These are phyloP conservation scores for Drosophila multiciliata DNA, from an alignment of 2,888 invertebrate genomes.

Conservation along the genomic window DNA sequence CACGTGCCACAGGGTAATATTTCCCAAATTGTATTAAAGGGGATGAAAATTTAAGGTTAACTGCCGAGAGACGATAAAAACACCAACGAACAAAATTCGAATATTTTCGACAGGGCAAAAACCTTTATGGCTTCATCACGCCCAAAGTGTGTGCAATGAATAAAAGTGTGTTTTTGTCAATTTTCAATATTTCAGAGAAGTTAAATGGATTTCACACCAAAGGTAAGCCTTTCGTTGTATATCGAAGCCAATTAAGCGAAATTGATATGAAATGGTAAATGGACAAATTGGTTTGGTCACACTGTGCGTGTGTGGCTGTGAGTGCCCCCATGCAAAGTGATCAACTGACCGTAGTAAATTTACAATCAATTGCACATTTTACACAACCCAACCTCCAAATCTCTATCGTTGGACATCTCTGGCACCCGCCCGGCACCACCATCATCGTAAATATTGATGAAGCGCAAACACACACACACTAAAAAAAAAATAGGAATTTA, in stretches of 20 bases:
- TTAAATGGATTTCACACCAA: conserved; percentile 2
- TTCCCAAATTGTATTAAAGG: conserved; percentile 21
- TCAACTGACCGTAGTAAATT: conserved; percentile 44
- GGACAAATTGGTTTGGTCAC: conserved; percentile 26
- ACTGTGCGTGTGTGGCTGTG: conserved; percentile 24
- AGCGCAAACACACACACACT: conserved; percentile 5
- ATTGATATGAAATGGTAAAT: conserved; percentile 1
- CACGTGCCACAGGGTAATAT: conserved; percentile 56
- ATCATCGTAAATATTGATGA: conserved; percentile 74
- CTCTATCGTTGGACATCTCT: background rate
- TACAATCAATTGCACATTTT: conserved; percentile 62
- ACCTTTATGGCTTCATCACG: conserved; percentile 10
- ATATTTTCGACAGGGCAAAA: background rate
- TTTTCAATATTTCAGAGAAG: background rate
- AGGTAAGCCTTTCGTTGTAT: background rate
- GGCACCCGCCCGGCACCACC: conserved; percentile 29
- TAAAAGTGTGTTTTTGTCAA: conserved; percentile 1
- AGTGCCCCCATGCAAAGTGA: conserved; percentile 15
- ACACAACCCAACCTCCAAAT: conserved; percentile 45
- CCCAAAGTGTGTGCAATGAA: background rate
- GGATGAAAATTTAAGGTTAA: conserved; percentile 33
- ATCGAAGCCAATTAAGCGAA: conserved; percentile 27
- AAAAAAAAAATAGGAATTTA: background rate
- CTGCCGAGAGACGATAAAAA: conserved; percentile 16
- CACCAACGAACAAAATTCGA: background rate